Evolutionary conservation across 64 coral and sea anemone species (phyloP).

Genomic region (Stichodactyla mertensii): DNA sequence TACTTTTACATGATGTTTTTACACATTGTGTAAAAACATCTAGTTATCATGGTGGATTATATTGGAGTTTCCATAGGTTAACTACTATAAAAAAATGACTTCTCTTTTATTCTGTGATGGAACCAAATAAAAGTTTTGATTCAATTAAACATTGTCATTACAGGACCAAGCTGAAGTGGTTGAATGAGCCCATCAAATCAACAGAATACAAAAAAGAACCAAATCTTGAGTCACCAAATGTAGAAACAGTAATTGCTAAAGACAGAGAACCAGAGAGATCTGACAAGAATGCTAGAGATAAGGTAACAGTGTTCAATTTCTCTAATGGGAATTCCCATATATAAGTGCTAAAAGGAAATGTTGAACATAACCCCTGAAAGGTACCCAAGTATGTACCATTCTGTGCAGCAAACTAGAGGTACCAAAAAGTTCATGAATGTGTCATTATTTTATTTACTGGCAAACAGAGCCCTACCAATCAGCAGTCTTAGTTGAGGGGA

Average conservation of each 20-base stretch:
- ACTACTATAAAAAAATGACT: no score
- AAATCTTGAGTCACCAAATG: constrained; percentile 22
- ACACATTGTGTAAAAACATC: no score
- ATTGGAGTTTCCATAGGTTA: no score
- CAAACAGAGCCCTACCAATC: no score
- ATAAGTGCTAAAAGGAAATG: neutral
- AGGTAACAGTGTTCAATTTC: neutral
- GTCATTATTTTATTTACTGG: no score
- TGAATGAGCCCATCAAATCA: constrained; percentile 46
- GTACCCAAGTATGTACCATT: no score
- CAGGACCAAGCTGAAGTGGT: constrained; percentile 50
- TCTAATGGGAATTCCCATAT: neutral
- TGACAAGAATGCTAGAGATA: constrained; percentile 14
- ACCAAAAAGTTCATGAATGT: no score
- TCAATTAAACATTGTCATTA: neutral
- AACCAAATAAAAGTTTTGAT: neutral
- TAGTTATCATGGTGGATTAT: no score
- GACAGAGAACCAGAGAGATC: constrained; percentile 44
- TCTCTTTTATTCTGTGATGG: neutral
- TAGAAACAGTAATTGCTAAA: constrained; percentile 31
- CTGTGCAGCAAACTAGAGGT: no score
- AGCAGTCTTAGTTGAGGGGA: no score
- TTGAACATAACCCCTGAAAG: no score
- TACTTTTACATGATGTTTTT: no score
- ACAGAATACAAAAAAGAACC: constrained; percentile 45